A percentile compares a stretch with the other conserved stretches of the same genome.
phyloP scores from a whole-genome alignment of 2,888 invertebrate species.

The Folsomia manolachei region DNA sequence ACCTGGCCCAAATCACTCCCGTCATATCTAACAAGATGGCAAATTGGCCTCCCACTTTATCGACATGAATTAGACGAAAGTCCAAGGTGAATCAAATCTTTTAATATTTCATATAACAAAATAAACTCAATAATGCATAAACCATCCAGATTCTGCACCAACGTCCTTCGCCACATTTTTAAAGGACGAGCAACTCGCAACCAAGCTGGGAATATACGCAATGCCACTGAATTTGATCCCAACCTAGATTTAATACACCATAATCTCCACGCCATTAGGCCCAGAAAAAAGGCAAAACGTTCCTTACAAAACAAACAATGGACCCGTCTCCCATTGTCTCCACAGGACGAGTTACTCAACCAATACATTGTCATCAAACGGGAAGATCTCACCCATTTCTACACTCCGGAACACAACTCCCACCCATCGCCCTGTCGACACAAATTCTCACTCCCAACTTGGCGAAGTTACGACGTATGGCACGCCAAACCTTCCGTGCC shows the following conservation, averaged over 20 bases:
- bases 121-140: neutral
- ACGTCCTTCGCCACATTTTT: neutral
- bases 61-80: neutral
- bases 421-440: neutral
- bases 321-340: too few species aligned
- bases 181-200: neutral
- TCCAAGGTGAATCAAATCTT: neutral
- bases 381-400: neutral
- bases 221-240: neutral
- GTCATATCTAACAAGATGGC: neutral
- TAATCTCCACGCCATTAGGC: too few species aligned
- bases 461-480: neutral
- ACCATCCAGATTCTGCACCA: neutral
- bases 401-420: neutral
- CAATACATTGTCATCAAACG: neutral
- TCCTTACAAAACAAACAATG: too few species aligned
- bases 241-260: neutral
- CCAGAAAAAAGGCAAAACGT: too few species aligned
- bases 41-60: neutral
- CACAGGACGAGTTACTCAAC: neutral
- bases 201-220: neutral
- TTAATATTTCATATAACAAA: neutral
- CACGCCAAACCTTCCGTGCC: neutral
- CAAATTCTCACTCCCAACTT: neutral
- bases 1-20: neutral